Conservation (phyloP, 2,113 vertebrate genomes). For the Festucalex cinctus region DNA sequence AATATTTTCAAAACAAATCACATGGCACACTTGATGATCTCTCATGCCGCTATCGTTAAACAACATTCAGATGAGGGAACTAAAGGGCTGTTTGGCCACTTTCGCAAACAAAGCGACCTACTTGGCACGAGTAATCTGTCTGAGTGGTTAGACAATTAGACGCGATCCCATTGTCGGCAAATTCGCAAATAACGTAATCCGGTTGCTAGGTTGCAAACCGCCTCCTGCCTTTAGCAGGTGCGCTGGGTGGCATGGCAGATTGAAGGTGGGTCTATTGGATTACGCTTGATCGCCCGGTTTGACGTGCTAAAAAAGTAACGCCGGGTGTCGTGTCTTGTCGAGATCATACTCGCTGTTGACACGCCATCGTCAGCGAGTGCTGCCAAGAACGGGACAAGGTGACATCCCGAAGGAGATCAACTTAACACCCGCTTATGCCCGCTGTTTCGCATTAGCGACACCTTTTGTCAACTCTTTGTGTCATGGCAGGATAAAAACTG, state of each 20-base stretch:
- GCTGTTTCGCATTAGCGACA: slow-evolving; percentile 21
- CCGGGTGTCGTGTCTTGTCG: slow-evolving; percentile 40
- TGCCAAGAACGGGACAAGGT: slow-evolving; percentile 42
- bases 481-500: slow-evolving; percentile 80
- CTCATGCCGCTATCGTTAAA: not conserved
- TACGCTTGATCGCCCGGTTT: slow-evolving; percentile 38
- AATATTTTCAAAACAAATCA: not conserved
- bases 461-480: slow-evolving; percentile 13
- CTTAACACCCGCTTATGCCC: slow-evolving; percentile 28
- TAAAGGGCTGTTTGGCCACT: slow-evolving; percentile 17
- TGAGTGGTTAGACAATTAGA: slow-evolving; percentile 53
- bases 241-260: slow-evolving; percentile 42
- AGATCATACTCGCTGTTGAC: slow-evolving; percentile 50
- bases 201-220: slow-evolving; percentile 62
- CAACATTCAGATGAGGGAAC: not conserved
- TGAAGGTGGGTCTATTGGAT: slow-evolving; percentile 30
- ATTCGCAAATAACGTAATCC: slow-evolving; percentile 68
- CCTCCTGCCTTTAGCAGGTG: slow-evolving; percentile 52
- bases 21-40: not conserved
- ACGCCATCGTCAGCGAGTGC: slow-evolving; percentile 14
- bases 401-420: slow-evolving; percentile 45
- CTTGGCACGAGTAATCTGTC: slow-evolving; percentile 53
- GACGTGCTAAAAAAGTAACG: slow-evolving; percentile 60
- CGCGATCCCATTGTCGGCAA: slow-evolving; percentile 65
- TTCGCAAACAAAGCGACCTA: slow-evolving; percentile 30